These are phyloP conservation scores for Oreocharis arfaki DNA, from an alignment of 2,113 vertebrate genomes.

Conservation along the genomic window DNA sequence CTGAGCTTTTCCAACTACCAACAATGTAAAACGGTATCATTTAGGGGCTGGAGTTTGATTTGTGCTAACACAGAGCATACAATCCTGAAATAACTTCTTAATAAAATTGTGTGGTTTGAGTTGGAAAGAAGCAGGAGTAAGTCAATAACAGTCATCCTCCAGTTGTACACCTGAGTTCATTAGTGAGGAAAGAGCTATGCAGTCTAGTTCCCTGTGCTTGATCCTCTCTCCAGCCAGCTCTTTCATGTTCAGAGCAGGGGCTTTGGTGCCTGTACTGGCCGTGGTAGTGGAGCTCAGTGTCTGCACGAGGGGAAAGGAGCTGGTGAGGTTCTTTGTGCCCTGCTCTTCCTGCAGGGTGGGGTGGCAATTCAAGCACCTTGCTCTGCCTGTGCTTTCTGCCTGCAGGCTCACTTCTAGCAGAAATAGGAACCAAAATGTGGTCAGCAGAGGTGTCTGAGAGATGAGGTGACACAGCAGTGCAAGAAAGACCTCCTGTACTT, in stretches of 20 bases:
- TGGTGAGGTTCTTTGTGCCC: background rate
- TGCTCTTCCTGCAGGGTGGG: background rate
- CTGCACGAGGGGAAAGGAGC: background rate
- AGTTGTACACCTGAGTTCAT: background rate
- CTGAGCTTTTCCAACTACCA: background rate
- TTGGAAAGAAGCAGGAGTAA: background rate
- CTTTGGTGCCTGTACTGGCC: background rate
- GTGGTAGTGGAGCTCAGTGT: background rate
- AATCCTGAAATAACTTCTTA: background rate
- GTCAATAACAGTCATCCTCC: background rate
- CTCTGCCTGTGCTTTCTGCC: background rate
- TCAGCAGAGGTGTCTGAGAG: background rate
- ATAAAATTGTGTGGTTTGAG: background rate
- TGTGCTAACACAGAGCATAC: background rate
- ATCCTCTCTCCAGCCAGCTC: background rate
- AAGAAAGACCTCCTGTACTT: background rate
- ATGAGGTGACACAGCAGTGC: background rate
- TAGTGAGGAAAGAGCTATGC: background rate
- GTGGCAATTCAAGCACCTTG: too few relatives aligned
- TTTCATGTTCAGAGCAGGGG: background rate
- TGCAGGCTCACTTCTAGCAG: background rate
- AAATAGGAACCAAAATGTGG: background rate
- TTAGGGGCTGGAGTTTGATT: background rate
- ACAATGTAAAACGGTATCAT: background rate
- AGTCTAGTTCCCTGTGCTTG: background rate